Evolutionary conservation across 2,797 vertebrate species (phyloP).

Genomic region (Malurus splendens): DNA sequence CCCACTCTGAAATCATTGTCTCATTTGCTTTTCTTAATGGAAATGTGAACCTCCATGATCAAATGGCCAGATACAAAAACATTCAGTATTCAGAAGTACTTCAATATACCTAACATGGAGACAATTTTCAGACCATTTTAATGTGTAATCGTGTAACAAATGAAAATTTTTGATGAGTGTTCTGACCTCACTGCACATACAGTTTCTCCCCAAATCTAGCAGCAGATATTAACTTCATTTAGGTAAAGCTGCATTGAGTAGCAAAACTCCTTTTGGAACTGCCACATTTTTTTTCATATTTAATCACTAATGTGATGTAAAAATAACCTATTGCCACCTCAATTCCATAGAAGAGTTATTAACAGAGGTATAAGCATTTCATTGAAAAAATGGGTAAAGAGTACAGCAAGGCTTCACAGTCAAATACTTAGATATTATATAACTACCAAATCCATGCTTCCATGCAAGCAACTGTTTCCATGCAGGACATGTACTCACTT

Average conservation of each 20-base stretch:
- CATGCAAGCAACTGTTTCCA: neutral
- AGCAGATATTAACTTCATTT: neutral
- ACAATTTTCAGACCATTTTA: neutral
- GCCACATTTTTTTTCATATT: neutral
- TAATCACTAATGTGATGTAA: neutral
- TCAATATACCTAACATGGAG: neutral
- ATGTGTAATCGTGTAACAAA: neutral
- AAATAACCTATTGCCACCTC: neutral
- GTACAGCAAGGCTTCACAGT: neutral
- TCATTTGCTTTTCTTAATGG: conserved; percentile 2
- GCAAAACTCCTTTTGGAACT: neutral
- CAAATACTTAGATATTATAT: neutral
- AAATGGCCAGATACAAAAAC: neutral
- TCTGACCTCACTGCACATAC: neutral
- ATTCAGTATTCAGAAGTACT: neutral
- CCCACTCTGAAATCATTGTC: neutral
- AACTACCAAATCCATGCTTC: neutral
- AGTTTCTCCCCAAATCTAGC: neutral
- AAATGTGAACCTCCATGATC: neutral
- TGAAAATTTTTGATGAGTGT: neutral
- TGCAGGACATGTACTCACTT: neutral
- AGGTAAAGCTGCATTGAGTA: neutral
- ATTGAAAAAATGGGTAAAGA: neutral
- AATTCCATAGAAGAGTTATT: neutral
- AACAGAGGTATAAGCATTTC: neutral